These are phyloP conservation scores for Phylloscopus whistleri DNA, from an alignment of 2,113 vertebrate genomes.

Conservation along the genomic window DNA sequence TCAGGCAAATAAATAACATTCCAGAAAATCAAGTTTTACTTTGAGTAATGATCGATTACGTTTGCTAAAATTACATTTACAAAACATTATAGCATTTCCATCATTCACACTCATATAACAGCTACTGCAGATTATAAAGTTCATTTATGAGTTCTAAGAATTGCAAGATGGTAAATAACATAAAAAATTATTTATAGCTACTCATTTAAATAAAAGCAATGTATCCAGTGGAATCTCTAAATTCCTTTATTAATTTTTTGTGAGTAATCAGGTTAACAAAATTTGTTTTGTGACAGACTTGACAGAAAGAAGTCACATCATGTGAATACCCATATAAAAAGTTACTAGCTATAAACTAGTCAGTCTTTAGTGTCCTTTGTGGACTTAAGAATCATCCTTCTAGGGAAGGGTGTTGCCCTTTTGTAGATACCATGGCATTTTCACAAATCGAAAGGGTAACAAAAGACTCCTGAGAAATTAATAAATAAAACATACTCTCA, in stretches of 20 bases:
- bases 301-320: neutral
- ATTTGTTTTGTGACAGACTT: neutral
- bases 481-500: neutral
- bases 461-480: neutral
- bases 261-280: neutral
- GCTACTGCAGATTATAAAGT: neutral
- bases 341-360: neutral
- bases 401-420: neutral
- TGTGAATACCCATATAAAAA: neutral
- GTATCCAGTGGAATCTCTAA: neutral
- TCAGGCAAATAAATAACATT: conserved; percentile 6
- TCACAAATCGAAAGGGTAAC: neutral
- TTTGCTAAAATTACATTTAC: neutral
- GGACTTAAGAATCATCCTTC: neutral
- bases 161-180: neutral
- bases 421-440: fast-evolving
- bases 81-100: neutral
- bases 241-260: neutral
- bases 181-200: neutral
- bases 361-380: neutral
- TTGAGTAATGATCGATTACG: neutral
- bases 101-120: neutral
- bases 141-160: neutral
- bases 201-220: neutral
- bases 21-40: conserved; percentile 23